Base-by-base conservation (phyloP, 2,888 invertebrate species). In the Agrilus cyanescens region DNA sequence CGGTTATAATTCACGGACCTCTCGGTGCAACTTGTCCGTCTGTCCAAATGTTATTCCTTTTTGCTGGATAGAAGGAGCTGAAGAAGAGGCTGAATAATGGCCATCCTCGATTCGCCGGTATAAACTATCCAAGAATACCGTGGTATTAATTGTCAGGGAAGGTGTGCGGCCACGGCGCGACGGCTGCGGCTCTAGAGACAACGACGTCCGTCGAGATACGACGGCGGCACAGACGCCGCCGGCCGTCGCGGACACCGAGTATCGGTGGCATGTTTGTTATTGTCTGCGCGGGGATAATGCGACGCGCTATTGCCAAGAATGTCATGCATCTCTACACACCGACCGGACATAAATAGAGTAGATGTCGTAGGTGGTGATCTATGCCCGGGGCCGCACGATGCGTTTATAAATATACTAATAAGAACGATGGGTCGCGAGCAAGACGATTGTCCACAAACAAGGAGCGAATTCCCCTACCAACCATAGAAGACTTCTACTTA, bases 301-400 rank as follows among this genome's bases (percentile, higher is more conserved):
- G 39, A 43, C 47, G 51, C 48, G 48, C 47, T 47, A 49, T 47
- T 51, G 51, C 51, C 51, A 51, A 51, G 51, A 51, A 51, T 51
- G 50, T 51, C 51, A 47, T 51, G 51, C 50, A 51, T 49, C 47
- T 51, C 50, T 25, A 25, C 25, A 25, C 25, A 25, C 25, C 51
- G 50, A 45, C 47, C 43, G 50, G 50, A 51, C 51, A 51, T 51
- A 51, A 51, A 51, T 51, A 51, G 51, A 51, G 51, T 51, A 50
- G 48, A 47, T 49, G 50, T 51, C 51, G 50, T 50, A 48, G 50
- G 48, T 46, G 47, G 41, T 50, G 51, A 51, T 50, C 50, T 51
- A 51, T 50, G 45, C 50, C 51, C 48, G 44, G 51, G 47, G 44
- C 43, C 47, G 47, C 42, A 41, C 47, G 47, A 50, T 51, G 50